These are phyloP conservation scores for Cheirogaleus medius DNA, from an alignment of 2,113 vertebrate species.

Conservation along the genomic window DNA sequence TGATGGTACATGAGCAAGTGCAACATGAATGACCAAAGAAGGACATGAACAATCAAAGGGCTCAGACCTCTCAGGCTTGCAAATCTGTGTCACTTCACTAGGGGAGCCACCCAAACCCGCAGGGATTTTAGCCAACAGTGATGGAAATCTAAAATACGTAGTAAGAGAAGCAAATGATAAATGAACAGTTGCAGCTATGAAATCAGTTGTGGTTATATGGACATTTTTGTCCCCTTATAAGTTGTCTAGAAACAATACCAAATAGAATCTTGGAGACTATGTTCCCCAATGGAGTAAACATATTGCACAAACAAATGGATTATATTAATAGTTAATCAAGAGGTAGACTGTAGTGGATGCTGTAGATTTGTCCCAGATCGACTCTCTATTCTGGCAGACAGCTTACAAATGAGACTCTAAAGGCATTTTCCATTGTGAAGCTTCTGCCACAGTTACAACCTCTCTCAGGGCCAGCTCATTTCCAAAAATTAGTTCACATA, in stretches of 20 bases:
- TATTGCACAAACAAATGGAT: neutral
- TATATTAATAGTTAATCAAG: neutral
- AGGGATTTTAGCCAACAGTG: neutral
- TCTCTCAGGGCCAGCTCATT: neutral
- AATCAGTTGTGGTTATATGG: neutral
- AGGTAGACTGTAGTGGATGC: neutral
- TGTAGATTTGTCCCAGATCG: neutral
- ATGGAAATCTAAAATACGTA: neutral
- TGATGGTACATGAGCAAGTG: neutral
- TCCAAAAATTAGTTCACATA: neutral
- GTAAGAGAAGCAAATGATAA: neutral
- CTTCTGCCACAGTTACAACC: neutral
- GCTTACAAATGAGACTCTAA: neutral
- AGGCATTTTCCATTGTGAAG: neutral
- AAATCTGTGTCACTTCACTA: neutral
- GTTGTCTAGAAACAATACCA: neutral
- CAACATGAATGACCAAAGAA: neutral
- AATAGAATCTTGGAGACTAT: neutral
- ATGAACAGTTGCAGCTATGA: neutral
- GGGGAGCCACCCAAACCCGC: neutral
- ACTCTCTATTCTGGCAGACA: neutral
- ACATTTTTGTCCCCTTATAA: neutral
- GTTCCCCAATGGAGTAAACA: neutral
- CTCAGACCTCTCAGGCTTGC: neutral
- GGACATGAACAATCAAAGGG: neutral